Percentiles rank a stretch among this genome's conserved stretches.
phyloP scores from a whole-genome alignment of 2,888 invertebrate species.

The Drosophila yooni region DNA sequence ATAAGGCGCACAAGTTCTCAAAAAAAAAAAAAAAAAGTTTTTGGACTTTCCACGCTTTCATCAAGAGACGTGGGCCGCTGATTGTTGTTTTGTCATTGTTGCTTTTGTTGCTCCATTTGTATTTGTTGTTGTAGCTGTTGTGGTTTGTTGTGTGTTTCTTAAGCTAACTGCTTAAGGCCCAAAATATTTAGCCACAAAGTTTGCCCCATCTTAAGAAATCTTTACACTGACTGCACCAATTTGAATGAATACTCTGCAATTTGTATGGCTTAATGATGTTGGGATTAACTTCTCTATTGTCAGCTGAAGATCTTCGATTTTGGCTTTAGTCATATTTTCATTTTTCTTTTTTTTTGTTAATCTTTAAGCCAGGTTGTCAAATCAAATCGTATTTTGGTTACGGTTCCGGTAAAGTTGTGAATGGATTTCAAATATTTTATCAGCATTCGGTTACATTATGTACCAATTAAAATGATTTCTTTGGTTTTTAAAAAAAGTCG shows the following conservation, averaged over 20 bases:
- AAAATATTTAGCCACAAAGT: constrained; percentile 69
- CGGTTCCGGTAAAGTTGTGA: neutral
- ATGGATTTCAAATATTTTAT: neutral
- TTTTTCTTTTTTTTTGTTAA: neutral
- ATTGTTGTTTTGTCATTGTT: constrained; percentile 31
- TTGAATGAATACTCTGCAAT: constrained; percentile 24
- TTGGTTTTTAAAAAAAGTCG: neutral
- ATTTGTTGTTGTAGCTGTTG: constrained; percentile 11
- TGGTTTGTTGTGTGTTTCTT: constrained; percentile 9
- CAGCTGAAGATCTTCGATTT: neutral
- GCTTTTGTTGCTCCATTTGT: constrained; percentile 25
- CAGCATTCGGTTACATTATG: neutral
- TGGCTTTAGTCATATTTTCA: neutral
- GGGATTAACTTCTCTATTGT: neutral
- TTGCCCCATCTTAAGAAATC: constrained; percentile 13
- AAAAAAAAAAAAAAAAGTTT: constrained; percentile 7
- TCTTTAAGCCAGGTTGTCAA: neutral
- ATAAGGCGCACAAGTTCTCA: constrained; percentile 46
- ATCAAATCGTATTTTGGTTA: neutral
- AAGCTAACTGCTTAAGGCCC: constrained; percentile 50
- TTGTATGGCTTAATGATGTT: neutral
- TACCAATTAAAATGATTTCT: neutral
- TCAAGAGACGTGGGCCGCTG: constrained; percentile 39
- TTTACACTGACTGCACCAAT: constrained; percentile 17
- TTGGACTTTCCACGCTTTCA: constrained; percentile 64